phyloP scores from a whole-genome alignment of 2,888 invertebrate species.

The Nasonia oneida region DNA sequence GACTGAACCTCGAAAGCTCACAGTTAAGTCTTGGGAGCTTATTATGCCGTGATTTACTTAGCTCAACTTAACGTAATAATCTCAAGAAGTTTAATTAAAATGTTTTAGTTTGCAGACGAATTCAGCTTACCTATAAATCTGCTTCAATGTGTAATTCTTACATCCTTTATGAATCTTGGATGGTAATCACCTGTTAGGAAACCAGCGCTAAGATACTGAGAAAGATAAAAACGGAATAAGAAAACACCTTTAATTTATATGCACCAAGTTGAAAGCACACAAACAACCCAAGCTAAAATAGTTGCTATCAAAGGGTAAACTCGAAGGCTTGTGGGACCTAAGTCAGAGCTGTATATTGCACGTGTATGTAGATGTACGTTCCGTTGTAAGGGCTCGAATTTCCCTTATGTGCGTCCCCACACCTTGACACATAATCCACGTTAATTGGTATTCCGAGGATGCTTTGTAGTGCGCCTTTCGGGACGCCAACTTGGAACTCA shows the following conservation, averaged over 20 bases:
- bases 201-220: too few species aligned
- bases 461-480: constrained; percentile 59
- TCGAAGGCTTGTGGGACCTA: background rate
- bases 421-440: constrained; percentile 69
- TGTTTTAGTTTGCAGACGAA: background rate
- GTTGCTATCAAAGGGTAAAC: constrained; percentile 3
- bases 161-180: background rate
- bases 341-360: background rate
- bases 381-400: constrained; percentile 51
- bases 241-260: background rate
- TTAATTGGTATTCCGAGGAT: constrained; percentile 74
- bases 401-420: constrained; percentile 39
- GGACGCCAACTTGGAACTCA: constrained; percentile 24
- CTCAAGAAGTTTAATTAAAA: constrained; percentile 43
- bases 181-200: background rate
- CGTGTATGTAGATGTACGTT: constrained; percentile 1
- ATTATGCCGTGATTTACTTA: constrained; percentile 34
- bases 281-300: background rate
- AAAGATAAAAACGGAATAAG: background rate
- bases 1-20: background rate
- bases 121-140: background rate
- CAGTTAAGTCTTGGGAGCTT: background rate
- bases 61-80: constrained; percentile 13
- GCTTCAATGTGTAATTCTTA: background rate
- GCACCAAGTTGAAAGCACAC: background rate